Evolutionary conservation across 2,888 invertebrate genomes (phyloP).

Genomic region (Amaurobius ferox): DNA sequence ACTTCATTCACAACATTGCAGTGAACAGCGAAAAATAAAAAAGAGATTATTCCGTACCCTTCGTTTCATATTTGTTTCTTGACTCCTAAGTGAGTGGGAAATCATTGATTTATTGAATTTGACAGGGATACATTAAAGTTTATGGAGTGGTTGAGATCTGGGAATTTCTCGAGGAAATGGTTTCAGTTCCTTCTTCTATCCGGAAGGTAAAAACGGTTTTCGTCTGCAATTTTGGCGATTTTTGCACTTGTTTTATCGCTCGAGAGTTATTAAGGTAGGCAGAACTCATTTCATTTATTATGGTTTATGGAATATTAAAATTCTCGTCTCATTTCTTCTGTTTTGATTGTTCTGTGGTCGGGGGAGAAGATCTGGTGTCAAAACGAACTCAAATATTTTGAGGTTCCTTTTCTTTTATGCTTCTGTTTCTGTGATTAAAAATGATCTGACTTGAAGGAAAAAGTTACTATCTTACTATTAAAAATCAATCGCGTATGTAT

Average conservation of each 20-base stretch:
- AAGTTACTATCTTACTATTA: too few relatives aligned
- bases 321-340: constrained; percentile 20
- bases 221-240: background rate
- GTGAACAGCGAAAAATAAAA: too few relatives aligned
- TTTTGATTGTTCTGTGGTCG: constrained; percentile 56
- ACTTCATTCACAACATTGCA: too few relatives aligned
- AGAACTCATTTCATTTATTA: constrained; percentile 17
- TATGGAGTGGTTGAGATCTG: constrained; percentile 61
- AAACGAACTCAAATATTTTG: background rate
- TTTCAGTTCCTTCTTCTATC: constrained; percentile 33
- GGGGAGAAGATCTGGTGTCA: background rate
- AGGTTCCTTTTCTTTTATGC: too few relatives aligned
- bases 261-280: too few relatives aligned
- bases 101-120: constrained; percentile 71
- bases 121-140: constrained; percentile 71
- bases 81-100: constrained; percentile 66
- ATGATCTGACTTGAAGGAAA: too few relatives aligned
- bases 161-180: background rate
- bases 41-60: constrained; percentile 14
- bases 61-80: constrained; percentile 61
- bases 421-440: too few relatives aligned
- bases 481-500: too few relatives aligned
- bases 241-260: background rate
- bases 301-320: constrained; percentile 42
- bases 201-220: constrained; percentile 22